Evolutionary conservation across 2,888 invertebrate species (phyloP), one percentile per base, ranked within the genome.

Genomic region (Drosophila stalkeri): DNA sequence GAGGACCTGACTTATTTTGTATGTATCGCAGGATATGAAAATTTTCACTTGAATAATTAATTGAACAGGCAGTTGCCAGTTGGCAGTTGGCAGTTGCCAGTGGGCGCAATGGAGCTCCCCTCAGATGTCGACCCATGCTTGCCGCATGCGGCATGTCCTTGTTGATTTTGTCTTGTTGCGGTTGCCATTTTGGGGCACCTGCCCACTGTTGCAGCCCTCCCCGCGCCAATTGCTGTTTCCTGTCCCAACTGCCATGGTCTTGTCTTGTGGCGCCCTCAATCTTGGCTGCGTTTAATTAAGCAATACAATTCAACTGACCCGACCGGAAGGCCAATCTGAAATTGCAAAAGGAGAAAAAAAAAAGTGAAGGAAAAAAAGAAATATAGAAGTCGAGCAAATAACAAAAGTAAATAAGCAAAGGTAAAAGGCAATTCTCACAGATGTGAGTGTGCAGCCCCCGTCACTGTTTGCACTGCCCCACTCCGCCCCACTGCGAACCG

Each of bases 11-110:
- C 86, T 82, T 88, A 80, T 83, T 90, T 88, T 74, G 86, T 81
- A 82, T 81, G 81, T 81, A 75, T 68, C 70, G 79, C 80, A 81
- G 90, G 87, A 90, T 91, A 91, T 91, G 90, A 90, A 86, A 83
- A 90, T 91, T 91, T 91, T 85, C 85, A 90, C 83, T 89, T 86
- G 89, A 90, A 90, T 90, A 90, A 90, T 90, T 90, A 90, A 90
- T 90, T 89, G 82, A 87, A 80, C 80, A 68, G 74, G 75, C 77
- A 72, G 64, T 33, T 49, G 37, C 35, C 52, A 60, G 62, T 31
- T 35, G 37, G 6, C 14, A 16, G 37, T 0, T 2, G 74, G 75
- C 75, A 69, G 63, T 16, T 41, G 37, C 39, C 54, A 54, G 49
- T 51, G 37, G n/a, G 27, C 61, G 57, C 47, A 49, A 46, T 66